These are phyloP conservation scores for Triops cancriformis DNA, from an alignment of 1,140 invertebrate species.

Conservation along the genomic window DNA sequence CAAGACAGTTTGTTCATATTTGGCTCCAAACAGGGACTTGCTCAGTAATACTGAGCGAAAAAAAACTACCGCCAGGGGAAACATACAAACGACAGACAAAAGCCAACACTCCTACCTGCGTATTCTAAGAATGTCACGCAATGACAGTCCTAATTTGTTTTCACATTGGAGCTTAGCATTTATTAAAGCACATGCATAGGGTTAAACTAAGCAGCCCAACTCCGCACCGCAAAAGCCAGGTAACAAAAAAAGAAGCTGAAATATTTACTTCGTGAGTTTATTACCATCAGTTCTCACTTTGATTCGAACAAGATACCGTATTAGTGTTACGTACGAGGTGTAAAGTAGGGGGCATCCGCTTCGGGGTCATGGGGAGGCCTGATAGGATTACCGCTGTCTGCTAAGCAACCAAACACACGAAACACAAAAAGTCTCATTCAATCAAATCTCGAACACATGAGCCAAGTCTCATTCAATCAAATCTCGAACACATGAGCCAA, in stretches of 20 bases:
- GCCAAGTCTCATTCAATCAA: not conserved
- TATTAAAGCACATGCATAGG: not conserved
- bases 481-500: not conserved
- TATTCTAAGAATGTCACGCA: not conserved
- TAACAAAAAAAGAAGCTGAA: not conserved
- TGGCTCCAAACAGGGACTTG: too few relatives aligned
- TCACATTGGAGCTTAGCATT: not conserved
- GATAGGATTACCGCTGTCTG: not conserved
- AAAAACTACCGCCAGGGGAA: too few relatives aligned
- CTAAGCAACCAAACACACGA: constrained; percentile 10
- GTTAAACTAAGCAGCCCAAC: too few relatives aligned
- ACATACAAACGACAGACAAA: too few relatives aligned
- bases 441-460: not conserved
- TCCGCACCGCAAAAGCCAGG: too few relatives aligned
- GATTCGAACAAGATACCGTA: not conserved
- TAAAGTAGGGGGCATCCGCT: not conserved
- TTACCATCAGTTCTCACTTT: not conserved
- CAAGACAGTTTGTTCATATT: too few relatives aligned
- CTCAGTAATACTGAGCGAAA: too few relatives aligned
- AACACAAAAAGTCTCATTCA: constrained; percentile 12
- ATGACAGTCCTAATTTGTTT: not conserved
- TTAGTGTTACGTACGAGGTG: constrained; percentile 11
- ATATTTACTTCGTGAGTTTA: not conserved
- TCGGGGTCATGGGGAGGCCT: not conserved
- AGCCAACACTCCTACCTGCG: not conserved